Evolutionary conservation across 2,888 invertebrate species (phyloP).

Genomic region (Drosophila maculinotata): DNA sequence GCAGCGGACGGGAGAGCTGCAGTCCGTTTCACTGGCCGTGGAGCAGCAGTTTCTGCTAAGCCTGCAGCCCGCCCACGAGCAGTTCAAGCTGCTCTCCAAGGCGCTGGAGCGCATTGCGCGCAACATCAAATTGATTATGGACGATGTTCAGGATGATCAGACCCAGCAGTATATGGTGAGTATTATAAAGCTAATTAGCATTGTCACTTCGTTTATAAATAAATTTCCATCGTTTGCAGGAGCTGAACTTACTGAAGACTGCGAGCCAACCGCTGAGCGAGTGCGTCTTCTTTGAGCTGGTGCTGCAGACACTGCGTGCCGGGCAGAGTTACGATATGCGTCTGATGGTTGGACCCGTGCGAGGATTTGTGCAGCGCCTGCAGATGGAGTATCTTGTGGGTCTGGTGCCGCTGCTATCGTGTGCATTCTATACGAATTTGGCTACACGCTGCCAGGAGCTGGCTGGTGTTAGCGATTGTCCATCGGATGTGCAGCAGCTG

Average conservation of each 20-base stretch:
- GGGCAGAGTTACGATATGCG: constrained; percentile 64
- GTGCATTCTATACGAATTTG: constrained; percentile 41
- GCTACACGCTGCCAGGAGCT: constrained; percentile 39
- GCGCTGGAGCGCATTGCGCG: constrained; percentile 32
- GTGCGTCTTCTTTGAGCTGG: constrained; percentile 52
- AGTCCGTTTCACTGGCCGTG: neutral
- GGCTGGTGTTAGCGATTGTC: neutral
- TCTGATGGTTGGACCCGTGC: constrained; percentile 49
- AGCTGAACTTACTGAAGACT: constrained; percentile 40
- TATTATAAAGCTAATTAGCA: neutral
- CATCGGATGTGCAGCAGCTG: constrained; percentile 36
- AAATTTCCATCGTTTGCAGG: no score
- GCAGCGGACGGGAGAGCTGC: neutral
- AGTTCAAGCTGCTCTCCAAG: constrained; percentile 39
- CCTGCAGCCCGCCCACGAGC: constrained; percentile 48
- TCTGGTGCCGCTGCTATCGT: constrained; percentile 52
- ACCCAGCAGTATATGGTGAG: constrained; percentile 52
- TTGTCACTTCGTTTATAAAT: no score
- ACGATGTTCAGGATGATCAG: constrained; percentile 41
- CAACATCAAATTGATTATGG: constrained; percentile 49
- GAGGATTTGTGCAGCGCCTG: constrained; percentile 51
- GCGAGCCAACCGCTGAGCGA: constrained; percentile 19
- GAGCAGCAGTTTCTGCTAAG: constrained; percentile 45
- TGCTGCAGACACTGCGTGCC: constrained; percentile 46
- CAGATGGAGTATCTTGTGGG: constrained; percentile 65